Evolutionary conservation across 2,113 vertebrate genomes (phyloP).

Genomic region (Tenrec ecaudatus): DNA sequence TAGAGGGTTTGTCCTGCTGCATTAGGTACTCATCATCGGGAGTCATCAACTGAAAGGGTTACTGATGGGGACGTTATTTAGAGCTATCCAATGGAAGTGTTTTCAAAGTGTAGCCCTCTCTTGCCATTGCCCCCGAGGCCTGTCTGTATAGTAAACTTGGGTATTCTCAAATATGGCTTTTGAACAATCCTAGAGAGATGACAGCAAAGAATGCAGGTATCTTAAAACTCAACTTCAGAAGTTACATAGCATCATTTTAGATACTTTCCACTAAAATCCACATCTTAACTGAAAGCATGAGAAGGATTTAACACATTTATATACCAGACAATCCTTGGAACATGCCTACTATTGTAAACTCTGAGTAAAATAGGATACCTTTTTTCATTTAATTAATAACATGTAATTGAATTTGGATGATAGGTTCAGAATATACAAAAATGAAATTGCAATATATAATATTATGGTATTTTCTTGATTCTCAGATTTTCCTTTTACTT

Average conservation of each 20-base stretch:
- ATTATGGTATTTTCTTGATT: not conserved
- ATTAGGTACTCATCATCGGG: not conserved
- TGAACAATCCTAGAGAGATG: not conserved
- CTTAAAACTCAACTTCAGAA: not conserved
- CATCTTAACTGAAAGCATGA: not conserved
- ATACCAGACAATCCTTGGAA: not conserved
- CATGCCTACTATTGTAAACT: not conserved
- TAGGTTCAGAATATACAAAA: not conserved
- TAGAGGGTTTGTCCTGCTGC: not conserved
- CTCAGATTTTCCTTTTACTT: not conserved
- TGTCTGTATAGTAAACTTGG: not conserved
- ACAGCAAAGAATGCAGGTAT: not conserved
- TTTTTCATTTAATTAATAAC: not conserved
- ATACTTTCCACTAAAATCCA: not conserved
- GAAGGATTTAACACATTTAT: not conserved
- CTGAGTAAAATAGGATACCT: not conserved
- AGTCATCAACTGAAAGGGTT: not conserved
- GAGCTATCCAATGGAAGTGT: not conserved
- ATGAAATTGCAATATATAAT: not conserved
- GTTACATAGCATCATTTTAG: not conserved
- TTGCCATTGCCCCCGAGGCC: not conserved
- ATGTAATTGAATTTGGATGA: not conserved
- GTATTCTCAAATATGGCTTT: not conserved
- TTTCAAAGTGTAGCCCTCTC: no score
- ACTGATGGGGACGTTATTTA: not conserved